Percentiles rank a stretch among this genome's conserved stretches.
Evolutionary conservation across 2,888 invertebrate species (phyloP).

Genomic region (Carterocephalus palaemon): DNA sequence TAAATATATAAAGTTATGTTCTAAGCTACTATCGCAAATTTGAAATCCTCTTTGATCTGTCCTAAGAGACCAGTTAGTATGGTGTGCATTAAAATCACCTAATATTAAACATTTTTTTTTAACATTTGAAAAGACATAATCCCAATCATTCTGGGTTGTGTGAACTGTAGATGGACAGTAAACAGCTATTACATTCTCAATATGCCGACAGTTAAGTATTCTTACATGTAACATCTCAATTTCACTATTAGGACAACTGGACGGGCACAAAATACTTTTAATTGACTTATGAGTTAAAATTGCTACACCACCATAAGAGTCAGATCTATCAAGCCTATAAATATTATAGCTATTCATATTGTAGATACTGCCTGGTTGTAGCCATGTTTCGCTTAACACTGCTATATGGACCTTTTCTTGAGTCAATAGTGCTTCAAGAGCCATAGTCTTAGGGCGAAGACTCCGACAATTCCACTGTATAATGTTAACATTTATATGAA

Average conservation of each 20-base stretch:
- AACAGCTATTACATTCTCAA: conserved; percentile 23
- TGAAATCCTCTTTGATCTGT: conserved; percentile 21
- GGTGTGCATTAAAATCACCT: conserved; percentile 28
- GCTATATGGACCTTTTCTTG: conserved; percentile 26
- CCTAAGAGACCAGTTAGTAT: conserved; percentile 25
- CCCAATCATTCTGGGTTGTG: conserved; percentile 23
- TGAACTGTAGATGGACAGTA: conserved; percentile 22
- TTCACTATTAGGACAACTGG: background rate
- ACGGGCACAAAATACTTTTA: background rate
- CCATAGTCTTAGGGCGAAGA: background rate
- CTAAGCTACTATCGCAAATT: conserved; percentile 18
- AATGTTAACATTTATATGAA: conserved; percentile 4
- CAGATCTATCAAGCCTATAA: conserved; percentile 15
- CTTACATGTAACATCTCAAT: conserved; percentile 22
- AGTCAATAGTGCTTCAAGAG: conserved; percentile 4
- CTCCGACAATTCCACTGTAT: conserved; percentile 20
- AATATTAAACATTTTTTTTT: conserved; percentile 10
- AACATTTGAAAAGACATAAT: conserved; percentile 14
- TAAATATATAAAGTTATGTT: conserved; percentile 13
- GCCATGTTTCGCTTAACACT: conserved; percentile 25
- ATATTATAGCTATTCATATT: conserved; percentile 12
- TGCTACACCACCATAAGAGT: conserved; percentile 18
- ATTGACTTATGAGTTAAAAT: conserved; percentile 19
- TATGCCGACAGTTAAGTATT: conserved; percentile 22
- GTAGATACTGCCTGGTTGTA: conserved; percentile 9